Percentiles rank a stretch among this genome's conserved stretches.
These are phyloP conservation scores for Takifugu flavidus DNA, from an alignment of 2,113 vertebrate species.

Conservation along the genomic window DNA sequence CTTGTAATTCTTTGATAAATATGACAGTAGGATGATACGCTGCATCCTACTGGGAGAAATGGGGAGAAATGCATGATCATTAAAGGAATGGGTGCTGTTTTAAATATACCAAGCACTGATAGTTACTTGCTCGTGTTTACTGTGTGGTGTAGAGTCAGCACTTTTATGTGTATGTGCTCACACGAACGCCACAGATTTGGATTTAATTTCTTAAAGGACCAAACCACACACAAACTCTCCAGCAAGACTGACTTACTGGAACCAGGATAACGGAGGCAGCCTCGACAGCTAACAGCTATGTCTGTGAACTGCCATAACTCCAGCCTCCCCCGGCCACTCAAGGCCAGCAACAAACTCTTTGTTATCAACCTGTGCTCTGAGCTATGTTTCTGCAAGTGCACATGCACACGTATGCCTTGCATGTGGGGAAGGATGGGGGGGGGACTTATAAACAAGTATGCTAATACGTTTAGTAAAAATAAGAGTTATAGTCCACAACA, in stretches of 20 bases:
- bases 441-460: constrained; percentile 35
- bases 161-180: too few species aligned
- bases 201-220: too few species aligned
- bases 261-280: constrained; percentile 27
- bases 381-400: constrained; percentile 38
- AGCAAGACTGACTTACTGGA: not conserved
- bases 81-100: too few species aligned
- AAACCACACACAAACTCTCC: not conserved
- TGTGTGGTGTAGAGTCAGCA: too few species aligned
- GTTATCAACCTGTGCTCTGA: constrained; percentile 67
- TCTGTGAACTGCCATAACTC: constrained; percentile 77
- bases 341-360: constrained; percentile 74
- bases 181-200: too few species aligned
- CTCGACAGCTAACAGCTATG: constrained; percentile 74
- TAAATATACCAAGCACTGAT: too few species aligned
- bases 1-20: too few species aligned
- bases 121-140: too few species aligned
- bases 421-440: constrained; percentile 28
- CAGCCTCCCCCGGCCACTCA: constrained; percentile 67
- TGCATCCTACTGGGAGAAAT: too few species aligned
- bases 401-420: constrained; percentile 14
- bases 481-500: constrained; percentile 25
- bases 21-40: too few species aligned
- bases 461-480: constrained; percentile 47
- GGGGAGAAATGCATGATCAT: too few species aligned